A percentile compares a stretch with the other conserved stretches of the same genome.
These are phyloP conservation scores for Prietella phreatophila DNA, from an alignment of 2,113 vertebrate genomes.

Conservation along the genomic window DNA sequence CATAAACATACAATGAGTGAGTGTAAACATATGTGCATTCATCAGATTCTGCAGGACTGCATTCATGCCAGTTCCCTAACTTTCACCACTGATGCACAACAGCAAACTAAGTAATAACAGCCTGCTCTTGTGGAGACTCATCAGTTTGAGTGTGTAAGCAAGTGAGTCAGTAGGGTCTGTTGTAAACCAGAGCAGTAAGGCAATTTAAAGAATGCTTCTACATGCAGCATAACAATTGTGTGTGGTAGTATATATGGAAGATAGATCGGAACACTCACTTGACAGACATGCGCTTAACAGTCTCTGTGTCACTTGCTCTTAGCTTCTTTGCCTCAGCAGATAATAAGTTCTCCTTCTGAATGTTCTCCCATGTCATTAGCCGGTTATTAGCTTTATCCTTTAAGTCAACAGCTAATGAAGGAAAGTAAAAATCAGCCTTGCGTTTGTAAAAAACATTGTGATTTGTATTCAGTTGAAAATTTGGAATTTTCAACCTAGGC, in stretches of 20 bases:
- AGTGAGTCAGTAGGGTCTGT: not conserved
- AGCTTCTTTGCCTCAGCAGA: conserved; percentile 71
- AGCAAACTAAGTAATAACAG: not conserved
- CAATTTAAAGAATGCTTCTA: not conserved
- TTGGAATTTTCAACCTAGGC: not conserved
- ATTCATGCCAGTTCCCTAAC: not conserved
- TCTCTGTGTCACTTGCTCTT: conserved; percentile 78
- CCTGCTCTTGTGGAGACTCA: not conserved
- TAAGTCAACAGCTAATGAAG: conserved; percentile 66
- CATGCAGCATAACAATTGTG: not conserved
- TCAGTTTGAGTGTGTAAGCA: not conserved
- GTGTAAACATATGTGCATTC: not conserved
- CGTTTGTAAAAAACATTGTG: not conserved
- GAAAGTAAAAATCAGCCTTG: not conserved
- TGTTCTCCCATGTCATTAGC: conserved; percentile 83
- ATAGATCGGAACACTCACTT: conserved; percentile 70
- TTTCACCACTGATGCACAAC: not conserved
- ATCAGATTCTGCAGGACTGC: not conserved
- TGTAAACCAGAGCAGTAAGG: not conserved
- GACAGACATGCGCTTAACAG: conserved; percentile 78
- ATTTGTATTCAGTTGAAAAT: not conserved
- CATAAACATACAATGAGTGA: not conserved
- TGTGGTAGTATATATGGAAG: not conserved
- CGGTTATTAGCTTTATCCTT: conserved; percentile 65
- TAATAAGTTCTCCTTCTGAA: conserved; percentile 85